Conservation (phyloP, 2,888 invertebrate genomes). For the Caenorhabditis sp. region DNA sequence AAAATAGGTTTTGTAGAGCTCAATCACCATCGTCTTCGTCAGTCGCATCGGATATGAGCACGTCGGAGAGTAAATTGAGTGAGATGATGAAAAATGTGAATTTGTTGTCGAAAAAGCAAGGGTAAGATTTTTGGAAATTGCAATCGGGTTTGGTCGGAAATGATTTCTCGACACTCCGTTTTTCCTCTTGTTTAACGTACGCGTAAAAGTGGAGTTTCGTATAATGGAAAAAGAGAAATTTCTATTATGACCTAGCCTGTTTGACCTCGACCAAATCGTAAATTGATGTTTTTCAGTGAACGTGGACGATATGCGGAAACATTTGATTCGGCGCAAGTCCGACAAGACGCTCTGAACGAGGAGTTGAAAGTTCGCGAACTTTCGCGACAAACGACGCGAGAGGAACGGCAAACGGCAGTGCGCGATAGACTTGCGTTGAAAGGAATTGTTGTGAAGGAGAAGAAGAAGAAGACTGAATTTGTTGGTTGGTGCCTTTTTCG, state of each 20-base stretch:
- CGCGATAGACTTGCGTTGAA: constrained; percentile 6
- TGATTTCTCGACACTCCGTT: too few species aligned
- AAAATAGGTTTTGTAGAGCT: neutral
- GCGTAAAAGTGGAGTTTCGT: too few species aligned
- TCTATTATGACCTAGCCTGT: too few species aligned
- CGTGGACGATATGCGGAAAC: neutral
- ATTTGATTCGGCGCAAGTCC: neutral
- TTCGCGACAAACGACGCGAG: constrained; percentile 7
- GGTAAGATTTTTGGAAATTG: too few species aligned
- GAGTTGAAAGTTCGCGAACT: constrained; percentile 20
- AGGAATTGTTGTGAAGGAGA: constrained; percentile 37
- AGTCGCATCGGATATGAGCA: neutral
- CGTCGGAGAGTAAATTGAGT: neutral
- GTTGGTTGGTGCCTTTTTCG: constrained; percentile 1
- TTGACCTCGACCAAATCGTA: too few species aligned
- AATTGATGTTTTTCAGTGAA: neutral
- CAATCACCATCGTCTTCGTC: constrained; percentile 12
- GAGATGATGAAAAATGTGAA: constrained; percentile 16
- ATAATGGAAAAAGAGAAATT: too few species aligned
- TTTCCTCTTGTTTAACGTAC: too few species aligned
- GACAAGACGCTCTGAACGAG: constrained; percentile 7
- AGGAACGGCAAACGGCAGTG: constrained; percentile 3
- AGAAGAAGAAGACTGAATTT: constrained; percentile 20
- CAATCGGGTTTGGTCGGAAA: too few species aligned
- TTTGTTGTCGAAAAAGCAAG: neutral